These are phyloP conservation scores for Morone chrysops DNA, from an alignment of 2,113 vertebrate species.

Conservation along the genomic window DNA sequence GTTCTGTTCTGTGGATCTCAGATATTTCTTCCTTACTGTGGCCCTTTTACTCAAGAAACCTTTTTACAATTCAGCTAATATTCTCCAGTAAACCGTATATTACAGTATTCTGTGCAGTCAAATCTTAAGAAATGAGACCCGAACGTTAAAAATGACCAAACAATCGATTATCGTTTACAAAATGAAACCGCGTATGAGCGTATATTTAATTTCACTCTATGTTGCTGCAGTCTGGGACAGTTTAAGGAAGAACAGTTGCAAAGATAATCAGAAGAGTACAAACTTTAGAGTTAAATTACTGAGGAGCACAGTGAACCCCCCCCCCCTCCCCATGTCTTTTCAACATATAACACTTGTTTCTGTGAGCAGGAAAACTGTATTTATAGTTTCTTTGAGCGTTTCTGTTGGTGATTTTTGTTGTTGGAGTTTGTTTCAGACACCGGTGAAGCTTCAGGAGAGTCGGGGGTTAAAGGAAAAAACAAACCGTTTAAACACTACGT, in stretches of 20 bases:
- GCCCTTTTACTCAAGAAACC: no score
- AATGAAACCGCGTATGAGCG: conserved; percentile 18
- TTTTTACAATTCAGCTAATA: no score
- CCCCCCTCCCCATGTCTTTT: not conserved
- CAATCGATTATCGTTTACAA: conserved; percentile 9
- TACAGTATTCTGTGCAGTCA: no score
- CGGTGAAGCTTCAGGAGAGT: not conserved
- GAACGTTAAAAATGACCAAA: not conserved
- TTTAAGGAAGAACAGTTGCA: conserved; percentile 5
- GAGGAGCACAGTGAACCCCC: not conserved
- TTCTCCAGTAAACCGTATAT: not conserved
- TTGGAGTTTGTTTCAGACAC: not conserved
- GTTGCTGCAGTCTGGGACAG: not conserved
- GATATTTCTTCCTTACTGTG: no score
- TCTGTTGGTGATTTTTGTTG: not conserved
- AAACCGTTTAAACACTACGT: not conserved
- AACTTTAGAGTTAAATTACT: not conserved
- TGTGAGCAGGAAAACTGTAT: not conserved
- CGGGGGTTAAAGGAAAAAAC: not conserved
- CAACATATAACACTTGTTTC: not conserved
- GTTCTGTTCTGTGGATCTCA: no score
- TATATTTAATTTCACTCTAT: conserved; percentile 37
- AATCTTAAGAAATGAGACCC: no score
- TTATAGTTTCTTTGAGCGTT: conserved; percentile 4
- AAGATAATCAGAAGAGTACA: conserved; percentile 47